These are phyloP conservation scores for Eupleurogrammus muticus DNA, from an alignment of 2,797 vertebrate species.

Conservation along the genomic window DNA sequence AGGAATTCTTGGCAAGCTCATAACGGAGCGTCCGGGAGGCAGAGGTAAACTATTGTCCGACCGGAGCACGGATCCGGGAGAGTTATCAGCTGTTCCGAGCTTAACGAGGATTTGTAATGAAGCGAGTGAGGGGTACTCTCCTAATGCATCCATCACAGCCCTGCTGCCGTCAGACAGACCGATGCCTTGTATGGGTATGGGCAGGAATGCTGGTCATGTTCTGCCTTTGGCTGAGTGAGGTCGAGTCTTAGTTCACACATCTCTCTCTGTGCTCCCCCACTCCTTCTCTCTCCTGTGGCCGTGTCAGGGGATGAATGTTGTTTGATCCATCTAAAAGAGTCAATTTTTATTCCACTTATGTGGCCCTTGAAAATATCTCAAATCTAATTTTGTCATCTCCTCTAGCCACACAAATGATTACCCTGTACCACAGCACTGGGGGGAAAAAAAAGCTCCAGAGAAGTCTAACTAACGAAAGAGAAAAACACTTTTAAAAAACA, in stretches of 20 bases:
- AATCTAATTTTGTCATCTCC: not conserved
- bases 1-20: conserved; percentile 62
- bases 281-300: conserved; percentile 16
- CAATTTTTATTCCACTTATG: not conserved
- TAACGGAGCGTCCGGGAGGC: conserved; percentile 23
- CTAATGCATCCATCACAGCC: conserved; percentile 62
- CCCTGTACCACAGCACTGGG: not conserved
- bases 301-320: not conserved
- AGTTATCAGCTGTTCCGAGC: conserved; percentile 62
- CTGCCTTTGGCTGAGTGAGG: conserved; percentile 43
- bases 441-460: no score
- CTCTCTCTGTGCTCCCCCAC: conserved; percentile 21
- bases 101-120: conserved; percentile 60
- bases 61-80: conserved; percentile 18
- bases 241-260: conserved; percentile 41
- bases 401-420: not conserved
- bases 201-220: conserved; percentile 71
- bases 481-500: not conserved
- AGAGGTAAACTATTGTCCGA: conserved; percentile 53
- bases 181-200: conserved; percentile 75
- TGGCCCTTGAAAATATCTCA: not conserved
- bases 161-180: conserved; percentile 54
- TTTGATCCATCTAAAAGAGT: not conserved
- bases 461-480: not conserved
- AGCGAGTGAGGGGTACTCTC: conserved; percentile 33